Evolutionary conservation across 2,113 vertebrate species (phyloP).

Genomic region (Actenoides lindsayi): DNA sequence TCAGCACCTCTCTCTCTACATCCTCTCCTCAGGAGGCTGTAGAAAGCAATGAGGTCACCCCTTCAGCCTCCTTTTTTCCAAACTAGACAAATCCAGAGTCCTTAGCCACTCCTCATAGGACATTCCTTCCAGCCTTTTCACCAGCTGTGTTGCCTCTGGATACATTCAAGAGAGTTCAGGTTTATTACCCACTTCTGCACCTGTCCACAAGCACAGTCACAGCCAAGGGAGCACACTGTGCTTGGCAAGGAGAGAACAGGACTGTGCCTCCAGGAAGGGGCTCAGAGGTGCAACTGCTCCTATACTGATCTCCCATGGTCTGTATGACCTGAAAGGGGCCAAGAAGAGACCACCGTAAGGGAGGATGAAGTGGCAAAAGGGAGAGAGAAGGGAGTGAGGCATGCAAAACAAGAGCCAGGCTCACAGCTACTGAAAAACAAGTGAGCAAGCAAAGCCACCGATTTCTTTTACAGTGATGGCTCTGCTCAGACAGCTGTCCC

Average conservation of each 20-base stretch:
- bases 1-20: background rate
- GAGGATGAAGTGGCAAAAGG: background rate
- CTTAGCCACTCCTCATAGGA: background rate
- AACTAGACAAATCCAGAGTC: background rate
- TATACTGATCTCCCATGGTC: fast-evolving
- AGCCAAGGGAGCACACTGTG: background rate
- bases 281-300: background rate
- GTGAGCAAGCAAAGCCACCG: background rate
- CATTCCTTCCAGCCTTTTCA: background rate
- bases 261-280: background rate
- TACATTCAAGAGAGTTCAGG: background rate
- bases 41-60: background rate
- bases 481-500: background rate
- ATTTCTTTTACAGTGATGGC: background rate
- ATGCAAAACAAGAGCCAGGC: background rate
- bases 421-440: background rate
- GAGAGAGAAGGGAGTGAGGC: background rate
- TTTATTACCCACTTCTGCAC: background rate
- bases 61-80: background rate
- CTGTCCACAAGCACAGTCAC: background rate
- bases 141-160: background rate
- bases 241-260: background rate
- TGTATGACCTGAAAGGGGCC: fast-evolving
- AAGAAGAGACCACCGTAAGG: background rate
- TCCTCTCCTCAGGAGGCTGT: background rate